These are phyloP conservation scores for Diglossa brunneiventris DNA, from an alignment of 2,113 vertebrate genomes.

Conservation along the genomic window DNA sequence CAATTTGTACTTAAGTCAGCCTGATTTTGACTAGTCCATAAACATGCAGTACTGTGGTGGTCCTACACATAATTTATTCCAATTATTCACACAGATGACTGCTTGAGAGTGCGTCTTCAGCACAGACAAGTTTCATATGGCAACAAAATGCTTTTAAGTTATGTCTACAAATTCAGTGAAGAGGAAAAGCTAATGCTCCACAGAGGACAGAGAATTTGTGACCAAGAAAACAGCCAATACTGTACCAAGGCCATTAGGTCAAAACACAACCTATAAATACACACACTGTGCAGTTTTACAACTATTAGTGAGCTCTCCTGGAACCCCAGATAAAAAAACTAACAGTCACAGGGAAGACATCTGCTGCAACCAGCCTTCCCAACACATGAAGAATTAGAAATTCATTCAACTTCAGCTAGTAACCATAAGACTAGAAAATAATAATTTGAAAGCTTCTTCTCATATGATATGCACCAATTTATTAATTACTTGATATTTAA, in stretches of 20 bases:
- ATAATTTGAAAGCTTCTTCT: not conserved
- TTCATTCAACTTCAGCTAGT: not conserved
- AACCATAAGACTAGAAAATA: not conserved
- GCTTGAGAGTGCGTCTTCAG: not conserved
- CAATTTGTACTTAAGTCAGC: not conserved
- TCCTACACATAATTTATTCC: not conserved
- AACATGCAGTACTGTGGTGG: not conserved
- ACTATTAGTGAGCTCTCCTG: not conserved
- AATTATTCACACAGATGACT: not conserved
- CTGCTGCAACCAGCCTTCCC: not conserved
- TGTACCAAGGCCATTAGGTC: not conserved
- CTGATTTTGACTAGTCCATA: not conserved
- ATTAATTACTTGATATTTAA: not conserved
- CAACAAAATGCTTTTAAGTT: not conserved
- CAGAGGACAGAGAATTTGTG: not conserved
- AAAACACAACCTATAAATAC: not conserved
- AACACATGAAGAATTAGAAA: not conserved
- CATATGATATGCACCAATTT: not conserved
- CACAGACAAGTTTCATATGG: not conserved
- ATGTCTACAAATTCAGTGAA: not conserved
- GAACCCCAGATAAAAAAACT: not conserved
- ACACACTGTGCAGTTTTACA: not conserved
- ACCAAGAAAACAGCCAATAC: not conserved
- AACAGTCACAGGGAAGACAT: not conserved
- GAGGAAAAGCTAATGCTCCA: not conserved